phyloP scores from a whole-genome alignment of 2,113 vertebrate species.

The Panthera uncia region DNA sequence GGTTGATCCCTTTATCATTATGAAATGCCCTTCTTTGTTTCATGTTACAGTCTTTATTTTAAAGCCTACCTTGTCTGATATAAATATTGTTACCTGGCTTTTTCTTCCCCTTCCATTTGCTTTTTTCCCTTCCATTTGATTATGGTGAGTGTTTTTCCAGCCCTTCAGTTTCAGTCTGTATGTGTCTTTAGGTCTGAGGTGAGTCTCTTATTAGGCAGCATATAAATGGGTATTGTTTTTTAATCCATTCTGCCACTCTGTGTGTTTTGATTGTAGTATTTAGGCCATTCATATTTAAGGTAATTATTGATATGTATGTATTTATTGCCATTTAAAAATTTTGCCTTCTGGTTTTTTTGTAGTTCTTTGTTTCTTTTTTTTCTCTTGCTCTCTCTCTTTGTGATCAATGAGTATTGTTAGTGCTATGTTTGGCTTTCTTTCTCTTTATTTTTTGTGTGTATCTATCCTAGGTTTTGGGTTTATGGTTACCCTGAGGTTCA shows the following conservation, averaged over 20 bases:
- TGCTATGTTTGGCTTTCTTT: too few relatives aligned
- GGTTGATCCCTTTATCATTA: not conserved
- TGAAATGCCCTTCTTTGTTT: not conserved
- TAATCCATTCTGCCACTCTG: not conserved
- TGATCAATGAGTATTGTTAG: too few relatives aligned
- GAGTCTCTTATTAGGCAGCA: not conserved
- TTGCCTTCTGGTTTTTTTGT: too few relatives aligned
- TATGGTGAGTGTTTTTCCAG: not conserved
- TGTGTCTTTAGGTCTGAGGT: not conserved
- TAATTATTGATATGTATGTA: not conserved
- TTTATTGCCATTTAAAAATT: not conserved
- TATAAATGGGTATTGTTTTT: not conserved
- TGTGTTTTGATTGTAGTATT: not conserved
- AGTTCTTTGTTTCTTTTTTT: too few relatives aligned
- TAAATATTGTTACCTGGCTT: not conserved
- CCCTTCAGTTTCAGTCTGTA: not conserved
- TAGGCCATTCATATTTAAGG: not conserved
- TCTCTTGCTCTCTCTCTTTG: too few relatives aligned
- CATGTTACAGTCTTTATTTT: too few relatives aligned
- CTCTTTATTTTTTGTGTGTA: too few relatives aligned
- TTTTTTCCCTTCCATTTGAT: too few relatives aligned
- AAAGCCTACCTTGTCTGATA: not conserved
- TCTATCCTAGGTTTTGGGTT: too few relatives aligned
- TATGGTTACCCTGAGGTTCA: too few relatives aligned
- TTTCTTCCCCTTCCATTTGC: too few relatives aligned